Base-by-base conservation (phyloP, 1,140 invertebrate species). In the Heliconius congener region DNA sequence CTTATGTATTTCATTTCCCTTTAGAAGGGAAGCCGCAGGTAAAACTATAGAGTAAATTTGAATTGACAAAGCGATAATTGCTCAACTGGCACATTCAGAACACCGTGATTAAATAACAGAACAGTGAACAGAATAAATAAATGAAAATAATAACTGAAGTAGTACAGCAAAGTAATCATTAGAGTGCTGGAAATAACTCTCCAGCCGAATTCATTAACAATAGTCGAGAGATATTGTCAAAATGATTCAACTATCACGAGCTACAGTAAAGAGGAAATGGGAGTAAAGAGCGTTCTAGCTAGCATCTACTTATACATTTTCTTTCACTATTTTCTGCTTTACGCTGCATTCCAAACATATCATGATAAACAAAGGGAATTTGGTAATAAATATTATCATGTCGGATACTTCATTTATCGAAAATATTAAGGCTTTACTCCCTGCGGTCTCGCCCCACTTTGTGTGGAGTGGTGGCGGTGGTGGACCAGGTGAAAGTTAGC, bases 171-270 rank as follows among this genome's bases (percentile, higher is more conserved):
- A 57, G 55, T 57, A 23, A 9, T 57, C n/a, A 57, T 57, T 19
- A 23, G n/a, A 27, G 60, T 13, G 60, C 11, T 13, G 60, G 27
- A 66, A 66, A 27, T 30, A 30, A 30, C 60, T 66, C 60, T 66
- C 30, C 23, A 66, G 60, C 60, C 23, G 9, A 66, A 66, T 16
- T 27, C 60, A 27, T 30, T 30, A 66, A 66, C 60, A 66, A 66
- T 30, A 66, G 60, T 66, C 57, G 23, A 66, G 57, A 66, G 57
- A 66, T n/a, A 66, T 66, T 66, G 57, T 66, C 23, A 16, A 23
- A 30, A 66, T 30, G 23, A 66, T 66, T 66, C 23, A 66, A 66
- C 23, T 66, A 4, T 66, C 23, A 66, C 57, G 60, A 30, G n/a
- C 60, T 66, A 13, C 11, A 66, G n/a, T 60, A 23, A 16, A 66